Evolutionary conservation across 2,113 vertebrate species (phyloP), one percentile per base, ranked within the genome.

Genomic region (Dryoscopus gambensis): DNA sequence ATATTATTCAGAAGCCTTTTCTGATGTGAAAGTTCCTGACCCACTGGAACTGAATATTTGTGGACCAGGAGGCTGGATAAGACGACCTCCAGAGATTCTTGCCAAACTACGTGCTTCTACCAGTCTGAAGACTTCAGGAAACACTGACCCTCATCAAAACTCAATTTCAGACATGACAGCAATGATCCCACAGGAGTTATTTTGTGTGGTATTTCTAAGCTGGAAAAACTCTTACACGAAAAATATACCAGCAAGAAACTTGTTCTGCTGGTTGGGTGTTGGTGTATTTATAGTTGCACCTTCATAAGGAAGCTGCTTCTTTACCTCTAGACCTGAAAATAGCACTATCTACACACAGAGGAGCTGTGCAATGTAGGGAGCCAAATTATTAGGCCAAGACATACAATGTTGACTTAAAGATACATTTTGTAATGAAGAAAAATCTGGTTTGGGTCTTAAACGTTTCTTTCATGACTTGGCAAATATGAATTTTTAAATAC

Each of bases 281-380:
- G 63, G 46, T 95, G 42, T 88, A 97, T 95, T 95, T 92, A 92
- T 80, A 93, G 92, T 76, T 90, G 85, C 79, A 97, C 79, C 76
- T 88, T 92, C 71, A 24, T 62, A 88, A 63, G 53, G 79, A 93
- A 94, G 83, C 50, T 74, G 76, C 71, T 76, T 67, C 28, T 92
- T 85, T 84, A 90, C 92, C 90, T 85, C 53, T 15, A 84, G 42
- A 50, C 82, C 88, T 76, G 63, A 93, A 93, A 88, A 93, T 37
- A 91, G 46, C 67, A 93, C 35, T 57, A n/a, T 69, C 42, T 94
- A 70, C 24, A 62, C 74, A 56, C 2, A 0, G 0, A 89, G 35
- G 24, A 85, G 64, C 73, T 85, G 50, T 44, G 71, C 35, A 93
- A 91, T 13, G 47, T 7, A 52, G 22, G 15, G 33, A 87, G 52